These are phyloP conservation scores for Xyrauchen texanus DNA, from an alignment of 2,113 vertebrate genomes.

Conservation along the genomic window DNA sequence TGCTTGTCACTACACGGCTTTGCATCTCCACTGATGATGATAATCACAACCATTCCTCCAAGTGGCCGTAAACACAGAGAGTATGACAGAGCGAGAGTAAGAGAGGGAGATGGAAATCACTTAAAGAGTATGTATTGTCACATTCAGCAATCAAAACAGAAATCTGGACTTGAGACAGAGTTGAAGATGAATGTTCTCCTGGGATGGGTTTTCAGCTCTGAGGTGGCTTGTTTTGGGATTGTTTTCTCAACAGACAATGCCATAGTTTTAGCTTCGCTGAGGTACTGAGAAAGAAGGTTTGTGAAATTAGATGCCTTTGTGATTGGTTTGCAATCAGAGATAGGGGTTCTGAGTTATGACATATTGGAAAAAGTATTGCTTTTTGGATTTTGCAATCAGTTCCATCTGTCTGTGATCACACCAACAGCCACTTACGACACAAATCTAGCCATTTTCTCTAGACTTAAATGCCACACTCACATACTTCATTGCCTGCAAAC, in stretches of 20 bases:
- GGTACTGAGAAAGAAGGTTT: constrained; percentile 59
- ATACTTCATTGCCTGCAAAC: background rate
- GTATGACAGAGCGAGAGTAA: constrained; percentile 40
- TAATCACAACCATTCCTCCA: constrained; percentile 75
- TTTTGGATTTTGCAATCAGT: constrained; percentile 45
- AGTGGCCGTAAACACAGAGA: constrained; percentile 67
- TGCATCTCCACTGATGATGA: constrained; percentile 70
- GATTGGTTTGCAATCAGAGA: constrained; percentile 67
- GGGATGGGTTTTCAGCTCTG: constrained; percentile 47
- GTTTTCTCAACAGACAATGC: constrained; percentile 63
- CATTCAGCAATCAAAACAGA: constrained; percentile 77
- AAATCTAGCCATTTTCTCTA: constrained; percentile 19
- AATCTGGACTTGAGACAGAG: constrained; percentile 61
- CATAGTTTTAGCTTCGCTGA: constrained; percentile 61
- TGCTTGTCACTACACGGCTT: constrained; percentile 75
- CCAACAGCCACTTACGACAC: background rate
- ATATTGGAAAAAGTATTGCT: constrained; percentile 39
- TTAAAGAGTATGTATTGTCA: constrained; percentile 69
- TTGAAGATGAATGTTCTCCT: constrained; percentile 46
- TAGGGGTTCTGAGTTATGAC: constrained; percentile 21
- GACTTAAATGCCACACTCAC: background rate
- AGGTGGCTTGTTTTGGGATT: constrained; percentile 64
- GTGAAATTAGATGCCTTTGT: constrained; percentile 35
- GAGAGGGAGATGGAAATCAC: constrained; percentile 47
- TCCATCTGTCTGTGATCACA: constrained; percentile 55